These are phyloP conservation scores for Leptinotarsa defecta DNA, from an alignment of 1,140 invertebrate genomes.

Conservation along the genomic window DNA sequence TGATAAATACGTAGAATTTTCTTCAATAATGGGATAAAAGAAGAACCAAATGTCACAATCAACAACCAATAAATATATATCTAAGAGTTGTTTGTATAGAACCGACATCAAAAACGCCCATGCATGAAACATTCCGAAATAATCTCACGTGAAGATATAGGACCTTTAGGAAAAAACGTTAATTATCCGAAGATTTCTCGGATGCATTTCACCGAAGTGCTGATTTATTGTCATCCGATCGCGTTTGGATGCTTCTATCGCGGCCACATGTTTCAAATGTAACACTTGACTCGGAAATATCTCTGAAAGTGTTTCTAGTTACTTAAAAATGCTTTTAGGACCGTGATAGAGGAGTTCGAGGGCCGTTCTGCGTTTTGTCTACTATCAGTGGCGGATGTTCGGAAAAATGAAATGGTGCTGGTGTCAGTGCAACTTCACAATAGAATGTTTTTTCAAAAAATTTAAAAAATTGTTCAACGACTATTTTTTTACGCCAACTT, in stretches of 20 bases:
- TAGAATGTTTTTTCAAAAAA: too few species aligned
- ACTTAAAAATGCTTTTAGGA: conserved; percentile 50
- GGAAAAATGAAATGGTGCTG: too few species aligned
- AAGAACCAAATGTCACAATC: background rate
- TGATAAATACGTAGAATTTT: too few species aligned
- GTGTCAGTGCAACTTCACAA: too few species aligned
- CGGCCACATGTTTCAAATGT: conserved; percentile 34
- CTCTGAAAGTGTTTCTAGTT: conserved; percentile 50
- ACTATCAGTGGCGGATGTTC: background rate
- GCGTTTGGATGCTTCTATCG: conserved; percentile 16
- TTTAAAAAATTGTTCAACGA: too few species aligned
- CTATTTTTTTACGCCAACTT: too few species aligned
- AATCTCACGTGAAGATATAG: background rate
- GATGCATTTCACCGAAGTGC: background rate
- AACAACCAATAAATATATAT: background rate
- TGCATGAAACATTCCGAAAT: background rate
- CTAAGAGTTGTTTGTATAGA: background rate
- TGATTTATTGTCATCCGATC: conserved; percentile 22
- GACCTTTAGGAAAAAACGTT: background rate
- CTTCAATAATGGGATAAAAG: too few species aligned
- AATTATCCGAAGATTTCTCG: conserved; percentile 8
- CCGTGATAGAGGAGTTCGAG: conserved; percentile 31
- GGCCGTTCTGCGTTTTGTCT: conserved; percentile 43
- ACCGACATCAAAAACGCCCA: conserved; percentile 5
- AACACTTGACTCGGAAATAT: conserved; percentile 45